Base-by-base conservation (phyloP, 30 jellyfish, hydroid and myxozoan species). In the Aurelia sp. region DNA sequence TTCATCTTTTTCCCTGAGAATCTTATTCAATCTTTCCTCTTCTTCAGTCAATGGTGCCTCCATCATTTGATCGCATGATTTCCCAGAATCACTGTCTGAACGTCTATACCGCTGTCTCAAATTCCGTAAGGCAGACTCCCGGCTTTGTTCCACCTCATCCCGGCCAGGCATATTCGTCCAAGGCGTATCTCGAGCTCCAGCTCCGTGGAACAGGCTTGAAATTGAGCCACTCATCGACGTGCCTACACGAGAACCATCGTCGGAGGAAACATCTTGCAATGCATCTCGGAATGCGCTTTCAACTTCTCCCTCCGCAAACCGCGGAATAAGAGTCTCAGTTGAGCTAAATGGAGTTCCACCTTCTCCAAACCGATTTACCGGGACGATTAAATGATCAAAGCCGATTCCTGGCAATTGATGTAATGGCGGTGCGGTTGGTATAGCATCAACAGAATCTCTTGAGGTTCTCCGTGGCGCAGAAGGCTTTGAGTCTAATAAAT, bases 61-160 rank as follows among this genome's bases (percentile, higher is more conserved):
- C 92, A 82, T 82, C 86, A 57, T 69, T 69, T 82, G 92, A 48
- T 82, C 92, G 62, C 41, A 55, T 13, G 92, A 82, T 22, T 67
- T 57, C 12, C 86, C 86, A 13, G 85, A 68, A 55, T 82, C 92
- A 59, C 92, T 82, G 17, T 72, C 86, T 3, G 92, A 82, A 4
- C 80, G 75, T 19, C 92, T 53, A 40, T 41, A 82, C 33, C 87
- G 31, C 15, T 74, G 79, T 55, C 84, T 59, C 91, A 81, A 68
- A 13, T 82, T 85, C 35, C 61, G 57, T 9, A 82, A 22, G 9
- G 27, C 63, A 8, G 85, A 59, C 27, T 82, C 87, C 58, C 44
- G 80, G 53, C 17, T 72, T 63, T 59, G 86, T 69, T 72, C 83
- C 22, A 82, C 86, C 18, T 82, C 85, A 53, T 82, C 92, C 31